Conservation (phyloP, 2,797 vertebrate genomes). For the Sternarchorhynchus goeldii region DNA sequence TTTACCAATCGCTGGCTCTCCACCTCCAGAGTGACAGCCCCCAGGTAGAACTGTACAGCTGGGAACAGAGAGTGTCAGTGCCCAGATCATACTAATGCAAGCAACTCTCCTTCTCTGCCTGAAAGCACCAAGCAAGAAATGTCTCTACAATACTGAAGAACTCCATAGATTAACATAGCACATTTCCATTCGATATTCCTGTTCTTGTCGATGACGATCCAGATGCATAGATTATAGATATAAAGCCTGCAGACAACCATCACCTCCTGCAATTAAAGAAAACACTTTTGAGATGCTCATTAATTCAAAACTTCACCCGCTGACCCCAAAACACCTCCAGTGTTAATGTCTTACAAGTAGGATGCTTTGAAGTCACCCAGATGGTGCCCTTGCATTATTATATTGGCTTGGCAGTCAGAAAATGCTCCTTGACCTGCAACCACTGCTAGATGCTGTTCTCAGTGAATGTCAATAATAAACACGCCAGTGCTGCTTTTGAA, state of each 20-base stretch:
- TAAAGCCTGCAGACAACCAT: not conserved
- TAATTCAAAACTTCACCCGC: conserved; percentile 64
- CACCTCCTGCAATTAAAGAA: not conserved
- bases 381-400: conserved; percentile 74
- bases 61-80: conserved; percentile 42
- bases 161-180: not conserved
- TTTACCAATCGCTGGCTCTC: conserved; percentile 46
- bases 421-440: conserved; percentile 76
- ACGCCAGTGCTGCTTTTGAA: conserved; percentile 58
- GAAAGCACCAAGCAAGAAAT: conserved; percentile 24
- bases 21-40: conserved; percentile 54
- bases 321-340: conserved; percentile 71
- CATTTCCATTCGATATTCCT: not conserved
- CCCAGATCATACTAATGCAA: conserved; percentile 55
- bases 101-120: conserved; percentile 26
- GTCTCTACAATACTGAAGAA: not conserved
- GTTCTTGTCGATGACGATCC: not conserved
- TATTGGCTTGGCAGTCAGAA: conserved; percentile 69
- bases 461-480: conserved; percentile 69
- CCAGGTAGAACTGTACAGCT: conserved; percentile 33
- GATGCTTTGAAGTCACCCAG: conserved; percentile 76
- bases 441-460: conserved; percentile 69
- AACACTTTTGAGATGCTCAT: conserved; percentile 9
- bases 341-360: conserved; percentile 76
- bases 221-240: not conserved